These are phyloP conservation scores for Pelagia noctiluca DNA, from an alignment of 30 jellyfish, hydroid and myxozoan species.

Conservation along the genomic window DNA sequence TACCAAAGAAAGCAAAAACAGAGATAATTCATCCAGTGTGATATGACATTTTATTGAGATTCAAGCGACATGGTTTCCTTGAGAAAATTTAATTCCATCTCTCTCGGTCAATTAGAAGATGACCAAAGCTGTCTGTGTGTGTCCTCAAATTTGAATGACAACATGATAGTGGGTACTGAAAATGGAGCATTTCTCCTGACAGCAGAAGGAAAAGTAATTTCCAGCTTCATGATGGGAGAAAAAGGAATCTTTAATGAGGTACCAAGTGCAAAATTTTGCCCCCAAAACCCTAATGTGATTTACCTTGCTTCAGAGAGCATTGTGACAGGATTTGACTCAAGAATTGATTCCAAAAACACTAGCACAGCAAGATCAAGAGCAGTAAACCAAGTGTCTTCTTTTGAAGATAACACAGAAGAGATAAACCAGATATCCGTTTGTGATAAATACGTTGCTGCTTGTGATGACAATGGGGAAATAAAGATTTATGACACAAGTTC, in stretches of 20 bases:
- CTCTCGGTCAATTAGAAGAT: too few species aligned
- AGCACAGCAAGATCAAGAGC: not conserved
- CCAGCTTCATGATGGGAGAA: constrained; percentile 3
- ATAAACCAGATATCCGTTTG: constrained; percentile 64
- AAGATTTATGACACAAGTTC: constrained; percentile 69
- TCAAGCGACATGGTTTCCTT: too few species aligned
- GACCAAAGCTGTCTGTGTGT: constrained; percentile 72
- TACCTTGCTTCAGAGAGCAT: constrained; percentile 49
- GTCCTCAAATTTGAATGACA: constrained; percentile 7
- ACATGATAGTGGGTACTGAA: constrained; percentile 89
- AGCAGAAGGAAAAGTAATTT: constrained; percentile 31
- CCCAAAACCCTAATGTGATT: constrained; percentile 16
- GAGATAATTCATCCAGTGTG: too few species aligned
- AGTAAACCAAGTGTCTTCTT: constrained; percentile 5
- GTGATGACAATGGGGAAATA: constrained; percentile 96
- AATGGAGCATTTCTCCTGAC: constrained; percentile 71
- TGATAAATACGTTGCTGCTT: constrained; percentile 65
- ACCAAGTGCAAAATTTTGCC: constrained; percentile 53
- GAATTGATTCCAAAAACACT: not conserved
- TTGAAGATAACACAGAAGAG: constrained; percentile 83
- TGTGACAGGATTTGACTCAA: constrained; percentile 45
- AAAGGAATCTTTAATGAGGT: constrained; percentile 42
- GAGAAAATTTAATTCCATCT: too few species aligned
- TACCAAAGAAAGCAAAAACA: too few species aligned
- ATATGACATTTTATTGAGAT: too few species aligned